Evolutionary conservation across 2,888 invertebrate genomes (phyloP), one percentile per base, ranked within the genome.

Genomic region (Dicyrtomina minuta): DNA sequence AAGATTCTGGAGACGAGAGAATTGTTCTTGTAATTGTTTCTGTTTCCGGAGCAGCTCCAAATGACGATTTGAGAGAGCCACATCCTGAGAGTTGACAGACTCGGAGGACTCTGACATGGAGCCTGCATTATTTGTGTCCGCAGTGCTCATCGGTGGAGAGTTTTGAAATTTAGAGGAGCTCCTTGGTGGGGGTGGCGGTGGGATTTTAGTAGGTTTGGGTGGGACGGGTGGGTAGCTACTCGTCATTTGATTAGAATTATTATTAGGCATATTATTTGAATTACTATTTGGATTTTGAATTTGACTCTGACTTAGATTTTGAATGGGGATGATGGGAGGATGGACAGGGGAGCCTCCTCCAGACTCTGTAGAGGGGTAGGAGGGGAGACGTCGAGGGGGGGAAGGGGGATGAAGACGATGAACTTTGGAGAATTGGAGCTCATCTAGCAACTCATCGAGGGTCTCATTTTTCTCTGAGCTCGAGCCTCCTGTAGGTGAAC

Each of bases 131-230:
- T 43, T 62, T 33, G 26, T n/a, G 53, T 92, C 89, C 22, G 93
- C 93, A 59, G 92, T 92, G 26, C 92, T 90, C 79, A 93, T 84
- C 0, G 93, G 93, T 20, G 93, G 49, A 27, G 67, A 59, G 4
- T 58, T 17, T 22, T 22, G 27, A 43, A 53, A 92, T 80, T 92
- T 89, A 60, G 92, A 92, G 78, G 92, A 91, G 77, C 93, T 93
- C 76, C 93, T 87, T n/a, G 93, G 93, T 33, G 93, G 93, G 39
- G 94, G 92, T n/a, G 92, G 93, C 20, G 93, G 94, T 8, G 93
- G 93, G 55, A 91, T 88, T 66, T 77, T 88, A 51, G 92, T 92
- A 64, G 92, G 92, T 82, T 91, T 91, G 78, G 84, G 83, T 71
- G 86, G 75, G 2, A 79, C 70, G 8, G 77, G 77, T 24, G 77